phyloP scores from a whole-genome alignment of 2,888 invertebrate species.

The Macropis europaea region DNA sequence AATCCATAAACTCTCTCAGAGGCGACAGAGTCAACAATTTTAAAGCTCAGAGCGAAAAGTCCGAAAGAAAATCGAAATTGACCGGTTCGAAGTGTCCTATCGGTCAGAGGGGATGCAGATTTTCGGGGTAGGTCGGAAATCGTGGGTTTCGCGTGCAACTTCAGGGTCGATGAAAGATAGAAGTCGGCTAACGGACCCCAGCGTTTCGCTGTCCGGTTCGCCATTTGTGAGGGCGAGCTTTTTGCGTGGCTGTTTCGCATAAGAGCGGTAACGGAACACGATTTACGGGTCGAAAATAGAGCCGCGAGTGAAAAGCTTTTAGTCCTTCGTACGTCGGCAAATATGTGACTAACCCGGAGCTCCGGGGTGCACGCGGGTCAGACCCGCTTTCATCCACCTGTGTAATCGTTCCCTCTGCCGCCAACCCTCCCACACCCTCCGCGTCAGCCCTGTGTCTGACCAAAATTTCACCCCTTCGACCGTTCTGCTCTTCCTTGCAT shows the following conservation, averaged over 20 bases:
- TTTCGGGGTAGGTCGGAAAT: too few species aligned
- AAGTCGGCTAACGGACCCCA: too few species aligned
- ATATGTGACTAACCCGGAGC: slow-evolving; percentile 73
- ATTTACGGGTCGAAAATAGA: slow-evolving; percentile 71
- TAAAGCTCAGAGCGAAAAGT: too few species aligned
- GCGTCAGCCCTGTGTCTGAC: neutral
- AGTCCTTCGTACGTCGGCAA: slow-evolving; percentile 71
- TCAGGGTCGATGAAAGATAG: too few species aligned
- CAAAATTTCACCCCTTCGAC: slow-evolving; percentile 17
- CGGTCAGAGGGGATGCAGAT: too few species aligned
- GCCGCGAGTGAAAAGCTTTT: slow-evolving; percentile 71
- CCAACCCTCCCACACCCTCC: neutral
- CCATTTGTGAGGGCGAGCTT: slow-evolving; percentile 17
- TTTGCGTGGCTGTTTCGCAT: slow-evolving; percentile 59
- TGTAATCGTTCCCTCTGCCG: slow-evolving; percentile 60
- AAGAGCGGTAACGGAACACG: slow-evolving; percentile 62
- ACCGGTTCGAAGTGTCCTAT: too few species aligned
- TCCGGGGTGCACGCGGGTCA: slow-evolving; percentile 49
- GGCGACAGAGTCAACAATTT: too few species aligned
- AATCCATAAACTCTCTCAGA: too few species aligned
- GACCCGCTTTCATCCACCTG: slow-evolving; percentile 67
- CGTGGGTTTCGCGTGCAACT: too few species aligned
- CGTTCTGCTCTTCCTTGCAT: neutral
- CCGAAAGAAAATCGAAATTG: too few species aligned
- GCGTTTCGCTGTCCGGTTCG: too few species aligned